Conservation (phyloP, 1,140 invertebrate species). For the Chionoecetes opilio region DNA sequence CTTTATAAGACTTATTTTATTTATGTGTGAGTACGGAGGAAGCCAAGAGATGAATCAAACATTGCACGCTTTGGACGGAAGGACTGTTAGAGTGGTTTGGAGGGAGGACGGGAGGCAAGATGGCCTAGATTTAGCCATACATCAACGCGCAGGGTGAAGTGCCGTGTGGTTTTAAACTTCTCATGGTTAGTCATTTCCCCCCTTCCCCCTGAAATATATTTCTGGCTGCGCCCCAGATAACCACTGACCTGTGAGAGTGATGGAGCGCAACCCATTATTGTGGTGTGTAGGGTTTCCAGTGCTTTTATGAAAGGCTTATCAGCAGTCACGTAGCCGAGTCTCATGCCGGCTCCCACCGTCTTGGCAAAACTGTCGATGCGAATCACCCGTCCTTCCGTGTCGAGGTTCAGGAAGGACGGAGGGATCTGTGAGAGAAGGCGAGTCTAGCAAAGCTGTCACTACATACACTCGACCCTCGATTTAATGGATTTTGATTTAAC, state of each 20-base stretch:
- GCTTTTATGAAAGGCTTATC: neutral
- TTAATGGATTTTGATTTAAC: too few relatives aligned
- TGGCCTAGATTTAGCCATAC: neutral
- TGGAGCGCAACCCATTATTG: neutral
- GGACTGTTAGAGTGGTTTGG: too few relatives aligned
- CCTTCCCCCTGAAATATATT: too few relatives aligned
- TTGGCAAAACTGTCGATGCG: constrained; percentile 28
- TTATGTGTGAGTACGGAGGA: too few relatives aligned
- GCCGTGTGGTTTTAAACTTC: neutral
- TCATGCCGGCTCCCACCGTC: neutral
- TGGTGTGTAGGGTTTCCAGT: neutral
- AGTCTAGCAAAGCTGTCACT: too few relatives aligned
- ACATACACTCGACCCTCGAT: too few relatives aligned
- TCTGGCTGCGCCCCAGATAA: too few relatives aligned
- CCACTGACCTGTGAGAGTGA: neutral
- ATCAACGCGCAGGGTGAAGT: neutral
- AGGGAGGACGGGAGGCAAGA: too few relatives aligned
- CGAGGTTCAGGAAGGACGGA: constrained; percentile 37
- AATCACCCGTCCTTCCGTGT: neutral
- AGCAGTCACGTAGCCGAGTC: constrained; percentile 35
- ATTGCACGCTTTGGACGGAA: too few relatives aligned
- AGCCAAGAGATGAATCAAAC: too few relatives aligned
- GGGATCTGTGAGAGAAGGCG: neutral
- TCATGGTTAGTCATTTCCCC: too few relatives aligned
- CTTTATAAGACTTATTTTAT: too few relatives aligned